A percentile compares a stretch with the other conserved stretches of the same genome.
phyloP scores from a whole-genome alignment of 1,140 invertebrate genomes.

The Oreohelix idahoensis region DNA sequence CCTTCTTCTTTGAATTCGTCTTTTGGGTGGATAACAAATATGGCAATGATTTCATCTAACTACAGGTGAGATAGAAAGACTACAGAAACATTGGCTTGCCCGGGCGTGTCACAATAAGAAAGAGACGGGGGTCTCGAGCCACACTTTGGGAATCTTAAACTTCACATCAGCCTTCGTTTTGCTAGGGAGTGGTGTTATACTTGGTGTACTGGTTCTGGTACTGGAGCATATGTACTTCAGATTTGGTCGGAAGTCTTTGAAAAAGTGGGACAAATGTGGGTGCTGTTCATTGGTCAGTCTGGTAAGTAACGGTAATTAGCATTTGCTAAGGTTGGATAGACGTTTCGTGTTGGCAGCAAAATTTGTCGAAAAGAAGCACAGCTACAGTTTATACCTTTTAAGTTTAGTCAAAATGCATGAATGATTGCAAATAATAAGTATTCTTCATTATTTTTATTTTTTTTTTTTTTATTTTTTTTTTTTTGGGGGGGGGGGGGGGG shows the following conservation, averaged over 20 bases:
- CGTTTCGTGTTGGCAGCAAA: too few relatives aligned
- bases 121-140: slow-evolving; percentile 73
- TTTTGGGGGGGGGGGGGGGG: too few relatives aligned
- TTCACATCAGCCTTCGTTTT: slow-evolving; percentile 95
- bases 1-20: too few relatives aligned
- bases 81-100: slow-evolving; percentile 97
- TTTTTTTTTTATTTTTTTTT: too few relatives aligned
- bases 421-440: too few relatives aligned
- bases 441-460: too few relatives aligned
- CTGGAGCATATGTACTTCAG: slow-evolving; percentile 95
- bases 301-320: slow-evolving; percentile 72
- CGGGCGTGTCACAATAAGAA: slow-evolving; percentile 90
- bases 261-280: slow-evolving; percentile 87
- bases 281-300: slow-evolving; percentile 94
- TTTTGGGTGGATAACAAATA: too few relatives aligned
- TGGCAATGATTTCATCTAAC: neutral
- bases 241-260: slow-evolving; percentile 87
- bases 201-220: slow-evolving; percentile 87
- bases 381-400: too few relatives aligned
- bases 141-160: slow-evolving; percentile 95
- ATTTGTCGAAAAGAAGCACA: too few relatives aligned
- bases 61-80: slow-evolving; percentile 90
- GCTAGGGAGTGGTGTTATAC: slow-evolving; percentile 91
- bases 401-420: too few relatives aligned
- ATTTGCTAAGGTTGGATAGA: too few relatives aligned